Base-by-base conservation (phyloP, 1,140 invertebrate species). In the Drosophila tropicalis region DNA sequence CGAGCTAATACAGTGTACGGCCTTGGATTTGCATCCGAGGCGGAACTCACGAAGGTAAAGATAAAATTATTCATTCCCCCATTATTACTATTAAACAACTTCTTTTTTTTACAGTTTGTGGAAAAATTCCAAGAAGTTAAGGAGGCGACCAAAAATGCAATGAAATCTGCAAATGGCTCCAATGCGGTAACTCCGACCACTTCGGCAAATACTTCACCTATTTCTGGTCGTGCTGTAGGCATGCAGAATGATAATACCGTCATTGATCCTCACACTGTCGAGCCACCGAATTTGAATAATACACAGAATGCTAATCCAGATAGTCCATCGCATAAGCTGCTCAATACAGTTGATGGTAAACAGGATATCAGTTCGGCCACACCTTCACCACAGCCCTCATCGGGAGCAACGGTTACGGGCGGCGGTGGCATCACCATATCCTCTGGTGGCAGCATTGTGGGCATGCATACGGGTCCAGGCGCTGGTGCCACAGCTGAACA, bases 121-220 rank as follows among this genome's bases (percentile, higher is more conserved):
- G 98, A 99, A 92, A 99, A 99, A 92, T 99, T 99, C 92, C 97
- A 98, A 94, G 98, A 99, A 93, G 97, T 99, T 15, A 99, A 99
- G 93, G 98, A 99, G 93, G 97, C 97, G 29, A 98, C 97, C 5
- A 94, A 95, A 83, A 94, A 94, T 86, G 95, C 95, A 29, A 94
- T 94, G 71, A 94, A 92, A 61, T 94, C 95, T 55, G 94, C 95
- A 36, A 96, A 97, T 92, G 95, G 91, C n/a, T 96, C 95, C 51
- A 95, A 96, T 47, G 95, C 95, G 4, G 95, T 95, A 19, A 97
- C 96, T 51, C 96, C 96, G 25, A 96, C 96, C 12, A 96, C 96
- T 39, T 96, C 96, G 91, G 96, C 96, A 57, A 97, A 96, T 90
- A 96, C 96, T 68, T 97, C 96, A 90, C 96, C 96, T 36, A 95